Conservation (phyloP, 2,888 invertebrate species). For the Hirtodrosophila cameraria region DNA sequence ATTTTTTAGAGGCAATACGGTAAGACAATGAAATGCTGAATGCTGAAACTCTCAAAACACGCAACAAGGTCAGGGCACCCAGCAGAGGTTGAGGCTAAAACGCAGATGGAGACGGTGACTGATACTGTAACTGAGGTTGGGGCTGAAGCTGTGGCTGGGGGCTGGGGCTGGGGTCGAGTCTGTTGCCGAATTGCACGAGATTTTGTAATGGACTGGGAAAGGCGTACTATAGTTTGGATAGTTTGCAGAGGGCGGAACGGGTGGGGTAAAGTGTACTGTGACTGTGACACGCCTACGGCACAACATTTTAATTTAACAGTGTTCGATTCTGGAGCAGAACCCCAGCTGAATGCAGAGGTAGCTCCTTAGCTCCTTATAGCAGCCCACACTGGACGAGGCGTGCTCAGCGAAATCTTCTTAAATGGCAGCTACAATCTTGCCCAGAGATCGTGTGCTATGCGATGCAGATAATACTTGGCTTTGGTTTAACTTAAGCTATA, state of each 20-base stretch:
- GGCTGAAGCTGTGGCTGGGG: conserved; percentile 4
- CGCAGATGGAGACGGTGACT: too few relatives aligned
- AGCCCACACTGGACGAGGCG: conserved; percentile 30
- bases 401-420: conserved; percentile 39
- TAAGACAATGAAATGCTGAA: conserved; percentile 26
- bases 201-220: conserved; percentile 61
- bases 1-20: conserved; percentile 15
- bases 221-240: conserved; percentile 19
- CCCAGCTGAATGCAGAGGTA: background rate
- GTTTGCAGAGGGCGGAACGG: background rate
- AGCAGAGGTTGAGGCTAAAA: conserved; percentile 12
- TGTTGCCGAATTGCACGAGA: conserved; percentile 40
- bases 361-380: background rate
- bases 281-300: conserved; percentile 52
- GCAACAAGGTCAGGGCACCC: conserved; percentile 75
- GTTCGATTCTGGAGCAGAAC: conserved; percentile 51
- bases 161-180: conserved; percentile 6
- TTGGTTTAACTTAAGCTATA: too few relatives aligned
- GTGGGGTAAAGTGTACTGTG: background rate
- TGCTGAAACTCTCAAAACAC: conserved; percentile 39
- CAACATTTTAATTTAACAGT: conserved; percentile 59
- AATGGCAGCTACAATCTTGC: conserved; percentile 47
- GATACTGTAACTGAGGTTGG: too few relatives aligned
- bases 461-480: conserved; percentile 55
- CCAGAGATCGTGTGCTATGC: conserved; percentile 63